A percentile compares a stretch with the other conserved stretches of the same genome.
phyloP scores from a whole-genome alignment of 1,140 invertebrate species.

The Drosophila nasuta region DNA sequence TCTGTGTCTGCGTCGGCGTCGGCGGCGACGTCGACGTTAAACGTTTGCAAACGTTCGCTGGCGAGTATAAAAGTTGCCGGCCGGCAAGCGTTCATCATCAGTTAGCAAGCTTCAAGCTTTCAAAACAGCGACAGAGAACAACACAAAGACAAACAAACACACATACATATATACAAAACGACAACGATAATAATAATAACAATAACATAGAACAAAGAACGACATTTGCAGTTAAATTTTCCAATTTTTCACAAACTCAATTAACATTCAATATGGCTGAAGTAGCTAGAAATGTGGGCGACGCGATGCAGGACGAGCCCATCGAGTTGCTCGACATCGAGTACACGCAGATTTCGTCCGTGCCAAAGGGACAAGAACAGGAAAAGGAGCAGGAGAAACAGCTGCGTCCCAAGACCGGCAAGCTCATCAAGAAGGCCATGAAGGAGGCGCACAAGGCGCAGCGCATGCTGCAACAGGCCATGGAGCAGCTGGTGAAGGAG shows the following conservation, averaged over 20 bases:
- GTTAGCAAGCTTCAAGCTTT: conserved; percentile 52
- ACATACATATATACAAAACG: neutral
- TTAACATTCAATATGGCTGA: conserved; percentile 25
- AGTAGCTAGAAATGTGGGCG: conserved; percentile 1
- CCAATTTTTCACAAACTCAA: neutral
- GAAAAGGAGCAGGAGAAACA: neutral
- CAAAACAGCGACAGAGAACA: neutral
- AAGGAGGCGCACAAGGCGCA: conserved; percentile 65
- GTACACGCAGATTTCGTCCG: conserved; percentile 22
- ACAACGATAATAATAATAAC: neutral
- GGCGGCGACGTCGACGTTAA: conserved; percentile 22
- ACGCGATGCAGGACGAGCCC: conserved; percentile 12
- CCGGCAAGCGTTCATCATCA: conserved; percentile 56
- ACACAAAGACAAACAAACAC: neutral
- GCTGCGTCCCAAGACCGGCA: neutral
- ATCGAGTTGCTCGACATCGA: conserved; percentile 49
- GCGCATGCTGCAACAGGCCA: conserved; percentile 55
- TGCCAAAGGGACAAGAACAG: neutral
- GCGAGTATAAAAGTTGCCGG: conserved; percentile 71
- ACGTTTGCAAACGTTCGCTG: conserved; percentile 48
- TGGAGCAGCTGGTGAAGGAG: conserved; percentile 51
- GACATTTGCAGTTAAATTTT: neutral
- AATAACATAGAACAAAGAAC: too few species aligned
- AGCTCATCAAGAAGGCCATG: conserved; percentile 56
- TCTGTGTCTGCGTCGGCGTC: neutral